Percentiles rank a stretch among this genome's conserved stretches.
These are phyloP conservation scores for Rambutsinella grinnellia DNA, from an alignment of 2,888 invertebrate genomes.

Conservation along the genomic window DNA sequence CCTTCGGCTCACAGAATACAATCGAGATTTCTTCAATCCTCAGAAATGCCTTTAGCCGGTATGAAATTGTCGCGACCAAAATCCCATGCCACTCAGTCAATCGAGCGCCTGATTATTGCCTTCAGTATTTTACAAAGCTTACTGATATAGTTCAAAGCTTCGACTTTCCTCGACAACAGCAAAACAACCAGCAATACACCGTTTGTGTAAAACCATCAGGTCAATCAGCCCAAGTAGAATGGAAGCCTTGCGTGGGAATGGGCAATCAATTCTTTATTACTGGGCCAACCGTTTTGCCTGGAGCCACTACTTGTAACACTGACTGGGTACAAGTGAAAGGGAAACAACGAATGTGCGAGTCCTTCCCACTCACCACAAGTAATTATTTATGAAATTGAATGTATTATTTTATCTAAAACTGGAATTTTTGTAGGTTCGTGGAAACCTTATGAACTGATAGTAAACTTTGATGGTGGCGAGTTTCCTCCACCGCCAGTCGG, in stretches of 20 bases:
- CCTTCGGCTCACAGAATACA: slow-evolving; percentile 17
- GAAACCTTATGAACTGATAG: slow-evolving; percentile 16
- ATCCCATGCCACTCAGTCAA: slow-evolving; percentile 14
- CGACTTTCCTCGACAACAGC: slow-evolving; percentile 27
- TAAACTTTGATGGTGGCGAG: slow-evolving; percentile 15
- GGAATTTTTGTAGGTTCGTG: too few species aligned
- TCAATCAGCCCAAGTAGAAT: neutral
- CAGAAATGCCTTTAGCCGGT: neutral
- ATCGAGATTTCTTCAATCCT: slow-evolving; percentile 10
- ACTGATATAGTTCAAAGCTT: slow-evolving; percentile 29
- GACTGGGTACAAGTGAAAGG: slow-evolving; percentile 42
- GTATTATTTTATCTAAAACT: too few species aligned
- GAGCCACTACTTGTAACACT: neutral
- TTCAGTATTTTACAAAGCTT: slow-evolving; percentile 27
- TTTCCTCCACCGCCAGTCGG: neutral
- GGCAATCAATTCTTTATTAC: neutral
- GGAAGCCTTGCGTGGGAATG: slow-evolving; percentile 7
- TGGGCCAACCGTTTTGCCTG: neutral
- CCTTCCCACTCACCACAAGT: neutral
- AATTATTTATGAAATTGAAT: too few species aligned
- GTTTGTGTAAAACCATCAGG: slow-evolving; percentile 22
- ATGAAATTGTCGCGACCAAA: slow-evolving; percentile 8
- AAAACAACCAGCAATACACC: slow-evolving; percentile 31
- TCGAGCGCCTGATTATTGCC: slow-evolving; percentile 23
- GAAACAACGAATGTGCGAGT: neutral